Base-by-base conservation (phyloP, 2,113 vertebrate species). In the Varanus salvator region DNA sequence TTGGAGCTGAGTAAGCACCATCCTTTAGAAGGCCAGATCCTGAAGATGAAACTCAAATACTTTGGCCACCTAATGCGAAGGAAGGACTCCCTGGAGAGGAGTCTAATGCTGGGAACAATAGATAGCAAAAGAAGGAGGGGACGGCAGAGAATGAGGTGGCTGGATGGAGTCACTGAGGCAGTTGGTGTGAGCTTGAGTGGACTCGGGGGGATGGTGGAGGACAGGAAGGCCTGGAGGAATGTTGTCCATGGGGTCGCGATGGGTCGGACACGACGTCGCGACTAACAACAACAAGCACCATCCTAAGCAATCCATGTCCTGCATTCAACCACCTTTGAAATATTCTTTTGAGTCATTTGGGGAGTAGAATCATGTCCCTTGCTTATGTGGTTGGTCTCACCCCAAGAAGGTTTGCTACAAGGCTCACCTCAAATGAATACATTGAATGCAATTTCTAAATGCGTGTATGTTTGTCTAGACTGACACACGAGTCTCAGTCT, bases 301-400 rank as follows among this genome's bases (percentile, higher is more conserved):
- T 75, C 15, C 14, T 75, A 34, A 75, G 12, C 72, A 15, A 75
- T 38, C n/a, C 15, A 6, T 75, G n/a, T 75, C 72, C 57, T 75
- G 60, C 89, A 50, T 71, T 4, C 71, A 86, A 90, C 85, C 95
- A 95, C 93, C 94, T 94, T 93, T 27, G 1, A 0, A n/a, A 0
- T 91, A 93, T 94, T 94, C 95, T 72, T 29, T 72, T 11, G 11
- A 29, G 72, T 34, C n/a, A 17, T 2, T n/a, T 8, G 21, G 66
- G 66, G 66, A 44, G 38, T 44, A 3, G 25, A 68, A 54, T 25
- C 25, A 68, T 68, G 5, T 27, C 15, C 72, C 3, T 19, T 75
- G 34, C 19, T 48, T 3, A 38, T 48, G 7, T 19, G n/a, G n/a
- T 75, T 75, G 14, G 19, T 38, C 17, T 75, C 17, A 5, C 17